Evolutionary conservation across 1,140 invertebrate species (phyloP).

Genomic region (Drosophila tani): DNA sequence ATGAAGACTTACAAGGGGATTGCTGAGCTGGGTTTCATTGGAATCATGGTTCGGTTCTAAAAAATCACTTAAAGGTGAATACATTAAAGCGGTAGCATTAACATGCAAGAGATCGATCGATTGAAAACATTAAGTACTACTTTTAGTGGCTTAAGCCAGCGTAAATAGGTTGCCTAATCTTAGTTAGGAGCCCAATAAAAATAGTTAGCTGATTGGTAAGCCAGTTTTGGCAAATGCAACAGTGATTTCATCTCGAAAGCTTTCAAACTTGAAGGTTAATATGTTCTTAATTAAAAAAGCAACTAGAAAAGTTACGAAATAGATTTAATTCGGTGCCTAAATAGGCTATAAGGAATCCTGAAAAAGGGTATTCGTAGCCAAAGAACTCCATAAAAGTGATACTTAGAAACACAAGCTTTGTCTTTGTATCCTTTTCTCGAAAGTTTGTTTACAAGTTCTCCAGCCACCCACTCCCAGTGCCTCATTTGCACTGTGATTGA

Average conservation of each 20-base stretch:
- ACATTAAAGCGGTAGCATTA: slow-evolving; percentile 1
- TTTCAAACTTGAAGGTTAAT: background rate
- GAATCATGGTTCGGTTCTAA: slow-evolving; percentile 6
- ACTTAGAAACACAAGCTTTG: background rate
- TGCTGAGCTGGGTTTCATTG: background rate
- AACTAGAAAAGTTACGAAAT: background rate
- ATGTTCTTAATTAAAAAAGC: background rate
- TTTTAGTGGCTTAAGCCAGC: background rate
- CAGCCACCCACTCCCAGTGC: slow-evolving; percentile 1
- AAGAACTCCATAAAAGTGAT: too few relatives aligned
- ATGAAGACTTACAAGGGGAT: slow-evolving; percentile 28
- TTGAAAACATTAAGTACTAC: background rate
- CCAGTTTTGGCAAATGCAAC: background rate
- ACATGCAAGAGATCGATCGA: background rate
- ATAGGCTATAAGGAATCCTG: too few relatives aligned
- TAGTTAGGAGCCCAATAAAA: background rate
- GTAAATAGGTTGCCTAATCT: slow-evolving; percentile 4
- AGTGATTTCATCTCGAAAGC: background rate
- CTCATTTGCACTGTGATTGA: slow-evolving; percentile 13
- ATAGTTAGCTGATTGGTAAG: background rate
- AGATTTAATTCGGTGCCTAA: too few relatives aligned
- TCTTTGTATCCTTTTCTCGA: background rate
- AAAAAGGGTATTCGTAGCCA: too few relatives aligned
- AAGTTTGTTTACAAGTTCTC: background rate
- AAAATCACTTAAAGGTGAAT: slow-evolving; percentile 21